Percentiles rank a stretch among this genome's conserved stretches.
Evolutionary conservation across 2,888 invertebrate species (phyloP).

Genomic region (Prosopocoilus inquinatus): DNA sequence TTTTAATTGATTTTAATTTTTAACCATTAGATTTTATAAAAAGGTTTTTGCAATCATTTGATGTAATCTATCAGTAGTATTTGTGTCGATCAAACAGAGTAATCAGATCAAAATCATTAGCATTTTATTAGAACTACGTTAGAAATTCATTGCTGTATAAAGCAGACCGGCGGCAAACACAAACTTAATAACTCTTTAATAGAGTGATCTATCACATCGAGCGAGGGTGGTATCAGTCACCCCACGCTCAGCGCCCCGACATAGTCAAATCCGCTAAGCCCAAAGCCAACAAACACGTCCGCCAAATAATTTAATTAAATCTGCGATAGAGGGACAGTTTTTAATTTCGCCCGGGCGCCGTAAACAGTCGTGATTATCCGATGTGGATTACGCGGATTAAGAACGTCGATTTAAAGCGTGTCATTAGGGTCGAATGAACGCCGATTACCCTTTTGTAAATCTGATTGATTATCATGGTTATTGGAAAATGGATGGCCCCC

Average conservation of each 20-base stretch:
- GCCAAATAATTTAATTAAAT: constrained; percentile 46
- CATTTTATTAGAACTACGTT: constrained; percentile 15
- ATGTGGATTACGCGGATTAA: constrained; percentile 19
- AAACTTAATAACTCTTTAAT: constrained; percentile 43
- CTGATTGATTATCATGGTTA: too few species aligned
- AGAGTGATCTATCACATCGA: constrained; percentile 38
- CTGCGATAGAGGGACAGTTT: constrained; percentile 42
- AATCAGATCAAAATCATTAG: constrained; percentile 9
- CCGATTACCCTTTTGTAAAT: too few species aligned
- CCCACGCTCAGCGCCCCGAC: constrained; percentile 27
- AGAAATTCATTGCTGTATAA: constrained; percentile 31
- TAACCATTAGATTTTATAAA: too few species aligned
- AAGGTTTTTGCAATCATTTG: background rate
- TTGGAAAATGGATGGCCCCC: too few species aligned
- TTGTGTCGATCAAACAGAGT: too few species aligned
- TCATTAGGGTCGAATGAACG: too few species aligned
- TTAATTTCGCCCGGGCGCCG: constrained; percentile 38
- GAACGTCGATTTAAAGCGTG: background rate
- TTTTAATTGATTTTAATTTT: too few species aligned
- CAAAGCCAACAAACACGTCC: constrained; percentile 38
- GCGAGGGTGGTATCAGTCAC: constrained; percentile 3
- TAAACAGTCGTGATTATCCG: constrained; percentile 28
- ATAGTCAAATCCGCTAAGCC: constrained; percentile 38
- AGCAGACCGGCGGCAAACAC: constrained; percentile 23
- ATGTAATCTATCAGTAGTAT: background rate